These are phyloP conservation scores for Cephus pygmeus DNA, from an alignment of 2,888 invertebrate genomes.

Conservation along the genomic window DNA sequence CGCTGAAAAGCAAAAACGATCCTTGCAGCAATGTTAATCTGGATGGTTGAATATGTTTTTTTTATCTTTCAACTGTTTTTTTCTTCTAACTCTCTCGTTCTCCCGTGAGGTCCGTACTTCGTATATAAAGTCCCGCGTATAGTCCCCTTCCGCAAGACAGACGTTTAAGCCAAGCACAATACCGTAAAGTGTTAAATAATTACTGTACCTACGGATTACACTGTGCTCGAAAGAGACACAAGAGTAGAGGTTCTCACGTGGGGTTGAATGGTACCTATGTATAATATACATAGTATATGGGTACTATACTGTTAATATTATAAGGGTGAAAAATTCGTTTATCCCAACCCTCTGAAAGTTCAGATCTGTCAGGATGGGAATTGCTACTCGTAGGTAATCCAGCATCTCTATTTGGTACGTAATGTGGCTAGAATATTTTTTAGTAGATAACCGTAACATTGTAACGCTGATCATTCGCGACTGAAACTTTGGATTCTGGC, in stretches of 20 bases:
- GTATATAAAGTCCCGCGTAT: background rate
- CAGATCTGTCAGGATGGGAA: background rate
- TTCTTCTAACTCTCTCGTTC: background rate
- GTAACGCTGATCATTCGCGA: background rate
- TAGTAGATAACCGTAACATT: background rate
- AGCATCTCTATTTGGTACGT: background rate
- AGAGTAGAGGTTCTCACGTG: background rate
- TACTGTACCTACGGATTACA: background rate
- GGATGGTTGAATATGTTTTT: background rate
- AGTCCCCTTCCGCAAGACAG: background rate
- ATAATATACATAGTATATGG: background rate
- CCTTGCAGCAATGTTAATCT: background rate
- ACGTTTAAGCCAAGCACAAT: background rate
- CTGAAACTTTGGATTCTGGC: background rate
- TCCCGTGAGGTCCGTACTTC: background rate
- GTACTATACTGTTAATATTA: background rate
- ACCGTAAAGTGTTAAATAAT: background rate
- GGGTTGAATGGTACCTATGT: background rate
- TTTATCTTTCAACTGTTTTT: background rate
- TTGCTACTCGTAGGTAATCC: background rate
- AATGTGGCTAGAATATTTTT: background rate
- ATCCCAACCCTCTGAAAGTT: background rate
- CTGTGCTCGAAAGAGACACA: background rate
- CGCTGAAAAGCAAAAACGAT: background rate
- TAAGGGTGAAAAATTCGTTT: background rate